Base-by-base conservation (phyloP, 2,888 invertebrate species). In the Ellobium chinense region DNA sequence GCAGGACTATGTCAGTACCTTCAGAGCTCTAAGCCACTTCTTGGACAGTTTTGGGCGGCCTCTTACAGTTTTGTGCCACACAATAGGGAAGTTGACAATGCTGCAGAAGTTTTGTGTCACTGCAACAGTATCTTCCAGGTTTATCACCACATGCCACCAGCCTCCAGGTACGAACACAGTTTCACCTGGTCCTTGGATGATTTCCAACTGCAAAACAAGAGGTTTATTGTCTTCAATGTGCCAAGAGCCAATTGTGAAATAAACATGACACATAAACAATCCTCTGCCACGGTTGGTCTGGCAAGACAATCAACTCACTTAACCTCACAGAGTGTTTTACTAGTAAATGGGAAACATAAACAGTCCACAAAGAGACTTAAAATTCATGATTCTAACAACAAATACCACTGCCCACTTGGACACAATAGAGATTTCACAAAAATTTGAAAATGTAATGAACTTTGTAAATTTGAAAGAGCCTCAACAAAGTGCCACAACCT, bases 131-230 rank as follows among this genome's bases (percentile, higher is more conserved):
- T 96, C 96, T 90, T 99, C 98, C 83, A 99, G 94, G 93, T 99
- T 99, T 39, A 99, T 94, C 21, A 99, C 99, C 29, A 99, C 99
- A 93, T 99, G 99, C 99, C 99, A 99, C 99, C 99, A 99, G 14
- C 99, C 99, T 27, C 98, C 98, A 14, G 99, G 99, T 78, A 99
- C 98, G 94, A 98, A 99, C 39, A 99, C 98, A 3, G 99, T 99
- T 93, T 99, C 99, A 29, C 99, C 99, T 21, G 99, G 98, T 88
- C 95, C 95, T 93, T 99, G 99, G 5, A 99, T 94, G 88, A 99
- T 97, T 94, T 99, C 99, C 84, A 98, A 95, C 95, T 96, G 92
- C 29, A 93, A 93, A 83, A 34, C 12, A 46, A 39, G 2, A 39
- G 21, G 18, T 18, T 21, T 21, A 24, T 70, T 21, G 0, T 7